Evolutionary conservation across 2,113 vertebrate genomes (phyloP), one percentile per base, ranked within the genome.

Genomic region (Origma solitaria): DNA sequence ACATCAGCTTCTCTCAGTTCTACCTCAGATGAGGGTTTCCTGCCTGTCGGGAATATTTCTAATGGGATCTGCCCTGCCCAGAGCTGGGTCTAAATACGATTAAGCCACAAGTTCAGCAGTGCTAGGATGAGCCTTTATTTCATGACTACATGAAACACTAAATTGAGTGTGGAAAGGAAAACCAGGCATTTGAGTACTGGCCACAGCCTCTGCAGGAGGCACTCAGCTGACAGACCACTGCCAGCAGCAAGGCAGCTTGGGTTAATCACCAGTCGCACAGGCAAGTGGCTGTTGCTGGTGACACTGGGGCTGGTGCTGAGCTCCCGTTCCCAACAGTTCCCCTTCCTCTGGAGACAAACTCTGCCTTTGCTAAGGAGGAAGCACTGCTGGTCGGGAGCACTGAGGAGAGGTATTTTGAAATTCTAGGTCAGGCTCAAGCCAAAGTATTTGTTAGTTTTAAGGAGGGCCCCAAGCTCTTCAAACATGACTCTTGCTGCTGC

Each of bases 341-440:
- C 53, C 28, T 62, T 75, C 73, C 44, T 70, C 51, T 38, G 51
- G 35, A 21, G 17, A 78, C 42, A 51, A 40, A 30, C 38, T 61
- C 69, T 61, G 49, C 37, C 69, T 61, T 22, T 45, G 31, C 75
- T 31, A 3, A 31, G n/a, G 85, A 68, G 65, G 78, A 75, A 79
- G 51, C 30, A 4, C 27, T 14, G 38, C 47, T 3, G 2, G 21
- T 1, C 25, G 11, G 54, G 58, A 92, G 37, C 2, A 1, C 86
- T 1, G 0, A 49, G 44, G 30, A 45, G 47, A 80, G 28, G n/a
- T 35, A 40, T 50, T 79, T 40, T 73, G 38, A 66, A 86, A 86
- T 92, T 83, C 77, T 72, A 61, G 68, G 83, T 81, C 91, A 80
- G 58, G 49, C 69, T 91, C 24, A 77, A 92, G 51, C 58, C 60